Percentiles rank a stretch among this genome's conserved stretches.
Evolutionary conservation across 2,888 invertebrate species (phyloP).

Genomic region (Boloria euphrosyne): DNA sequence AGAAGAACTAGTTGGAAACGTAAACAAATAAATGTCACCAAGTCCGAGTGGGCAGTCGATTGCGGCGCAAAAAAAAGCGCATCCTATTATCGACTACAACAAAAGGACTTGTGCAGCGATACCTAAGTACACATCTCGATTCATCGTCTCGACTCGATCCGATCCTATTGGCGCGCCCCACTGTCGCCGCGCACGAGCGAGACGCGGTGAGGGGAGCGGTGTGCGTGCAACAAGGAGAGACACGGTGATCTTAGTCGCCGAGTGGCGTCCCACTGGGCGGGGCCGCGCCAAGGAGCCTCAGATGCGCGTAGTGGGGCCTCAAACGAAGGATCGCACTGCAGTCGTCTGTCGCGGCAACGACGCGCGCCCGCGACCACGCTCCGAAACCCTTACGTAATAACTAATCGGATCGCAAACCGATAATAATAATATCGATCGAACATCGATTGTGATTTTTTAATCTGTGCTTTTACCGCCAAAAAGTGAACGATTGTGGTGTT

Average conservation of each 20-base stretch:
- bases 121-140: slow-evolving; percentile 83
- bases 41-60: slow-evolving; percentile 62
- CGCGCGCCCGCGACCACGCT: slow-evolving; percentile 71
- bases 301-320: slow-evolving; percentile 85
- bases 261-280: slow-evolving; percentile 84
- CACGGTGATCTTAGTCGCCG: slow-evolving; percentile 80
- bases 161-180: slow-evolving; percentile 82
- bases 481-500: slow-evolving; percentile 47
- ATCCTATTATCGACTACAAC: slow-evolving; percentile 82
- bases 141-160: slow-evolving; percentile 81
- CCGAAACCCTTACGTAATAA: slow-evolving; percentile 76
- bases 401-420: slow-evolving; percentile 68
- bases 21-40: slow-evolving; percentile 61
- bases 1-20: slow-evolving; percentile 40
- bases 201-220: slow-evolving; percentile 55
- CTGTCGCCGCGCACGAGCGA: slow-evolving; percentile 74
- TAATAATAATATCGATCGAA: slow-evolving; percentile 54
- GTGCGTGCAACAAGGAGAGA: slow-evolving; percentile 70
- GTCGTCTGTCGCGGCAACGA: slow-evolving; percentile 77
- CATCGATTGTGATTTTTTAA: slow-evolving; percentile 77
- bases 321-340: slow-evolving; percentile 83
- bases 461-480: slow-evolving; percentile 46
- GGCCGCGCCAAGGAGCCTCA: slow-evolving; percentile 82
- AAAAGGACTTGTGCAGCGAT: slow-evolving; percentile 82
- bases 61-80: slow-evolving; percentile 77